phyloP scores from a whole-genome alignment of 2,888 invertebrate species.

The Tipula confusa region DNA sequence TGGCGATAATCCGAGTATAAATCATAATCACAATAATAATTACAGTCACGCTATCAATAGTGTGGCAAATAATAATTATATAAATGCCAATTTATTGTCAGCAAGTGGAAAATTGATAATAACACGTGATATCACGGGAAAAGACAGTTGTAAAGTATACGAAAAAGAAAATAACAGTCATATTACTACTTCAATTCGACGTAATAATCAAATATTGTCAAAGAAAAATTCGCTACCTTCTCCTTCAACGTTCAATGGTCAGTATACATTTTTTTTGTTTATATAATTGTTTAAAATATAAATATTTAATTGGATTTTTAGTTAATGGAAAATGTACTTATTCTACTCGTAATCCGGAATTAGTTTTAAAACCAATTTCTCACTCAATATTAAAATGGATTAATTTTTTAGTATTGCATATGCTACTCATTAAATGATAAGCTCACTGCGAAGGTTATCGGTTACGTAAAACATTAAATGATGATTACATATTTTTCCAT shows the following conservation, averaged over 20 bases:
- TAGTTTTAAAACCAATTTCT: neutral
- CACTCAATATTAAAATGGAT: too few relatives aligned
- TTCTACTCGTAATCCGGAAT: too few relatives aligned
- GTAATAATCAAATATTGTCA: neutral
- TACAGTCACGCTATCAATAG: neutral
- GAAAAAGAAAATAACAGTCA: neutral
- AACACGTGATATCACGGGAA: neutral
- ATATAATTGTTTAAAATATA: neutral
- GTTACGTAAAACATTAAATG: too few relatives aligned
- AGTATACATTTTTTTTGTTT: neutral
- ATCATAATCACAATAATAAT: constrained; percentile 29
- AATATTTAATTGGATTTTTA: too few relatives aligned
- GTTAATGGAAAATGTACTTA: too few relatives aligned
- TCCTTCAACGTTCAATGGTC: neutral
- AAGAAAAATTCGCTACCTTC: neutral
- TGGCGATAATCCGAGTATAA: neutral
- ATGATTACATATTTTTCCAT: neutral
- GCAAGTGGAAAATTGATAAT: neutral
- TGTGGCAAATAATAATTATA: constrained; percentile 1
- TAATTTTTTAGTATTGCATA: neutral
- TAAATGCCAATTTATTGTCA: neutral
- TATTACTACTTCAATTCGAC: neutral
- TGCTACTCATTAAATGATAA: too few relatives aligned
- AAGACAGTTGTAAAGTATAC: neutral
- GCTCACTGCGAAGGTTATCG: too few relatives aligned